A percentile compares a stretch with the other conserved stretches of the same genome.
phyloP scores from a whole-genome alignment of 2,113 vertebrate species.

The Brachypteracias leptosomus region DNA sequence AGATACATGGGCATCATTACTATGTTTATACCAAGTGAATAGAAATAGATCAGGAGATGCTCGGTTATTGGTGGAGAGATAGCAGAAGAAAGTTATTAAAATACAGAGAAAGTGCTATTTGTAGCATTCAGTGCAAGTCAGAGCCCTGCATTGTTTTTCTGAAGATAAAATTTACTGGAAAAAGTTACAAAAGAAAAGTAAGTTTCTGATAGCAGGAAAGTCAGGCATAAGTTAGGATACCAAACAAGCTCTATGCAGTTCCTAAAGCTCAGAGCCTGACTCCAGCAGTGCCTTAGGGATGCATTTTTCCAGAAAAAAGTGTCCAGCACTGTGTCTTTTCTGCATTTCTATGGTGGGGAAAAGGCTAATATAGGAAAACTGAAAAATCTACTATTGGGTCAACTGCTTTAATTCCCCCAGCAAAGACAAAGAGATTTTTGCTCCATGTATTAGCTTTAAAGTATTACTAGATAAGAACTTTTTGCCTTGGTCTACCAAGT shows the following conservation, averaged over 20 bases:
- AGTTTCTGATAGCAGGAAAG: constrained; percentile 3
- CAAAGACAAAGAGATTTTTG: background rate
- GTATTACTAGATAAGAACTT: background rate
- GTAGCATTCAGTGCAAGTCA: constrained; percentile 74
- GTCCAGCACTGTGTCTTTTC: background rate
- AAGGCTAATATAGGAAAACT: background rate
- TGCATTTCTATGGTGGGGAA: background rate
- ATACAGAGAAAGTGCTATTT: constrained; percentile 79
- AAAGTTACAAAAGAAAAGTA: constrained; percentile 38
- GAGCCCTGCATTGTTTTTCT: constrained; percentile 79
- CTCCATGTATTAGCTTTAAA: background rate
- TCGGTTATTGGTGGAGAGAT: constrained; percentile 75
- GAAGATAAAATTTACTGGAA: constrained; percentile 83
- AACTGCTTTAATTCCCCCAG: background rate
- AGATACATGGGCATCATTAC: constrained; percentile 59
- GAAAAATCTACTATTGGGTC: background rate
- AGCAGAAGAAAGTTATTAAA: constrained; percentile 88
- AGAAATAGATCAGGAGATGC: constrained; percentile 79
- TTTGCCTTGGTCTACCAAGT: background rate
- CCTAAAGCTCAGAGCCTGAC: background rate
- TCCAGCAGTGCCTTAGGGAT: background rate
- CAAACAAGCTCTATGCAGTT: background rate
- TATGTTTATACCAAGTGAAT: constrained; percentile 79
- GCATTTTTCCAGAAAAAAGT: background rate
- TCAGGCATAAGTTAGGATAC: background rate